Percentiles rank a stretch among this genome's conserved stretches.
Conservation (phyloP, 2,113 vertebrate genomes). For the Monarcha castaneiventris region DNA sequence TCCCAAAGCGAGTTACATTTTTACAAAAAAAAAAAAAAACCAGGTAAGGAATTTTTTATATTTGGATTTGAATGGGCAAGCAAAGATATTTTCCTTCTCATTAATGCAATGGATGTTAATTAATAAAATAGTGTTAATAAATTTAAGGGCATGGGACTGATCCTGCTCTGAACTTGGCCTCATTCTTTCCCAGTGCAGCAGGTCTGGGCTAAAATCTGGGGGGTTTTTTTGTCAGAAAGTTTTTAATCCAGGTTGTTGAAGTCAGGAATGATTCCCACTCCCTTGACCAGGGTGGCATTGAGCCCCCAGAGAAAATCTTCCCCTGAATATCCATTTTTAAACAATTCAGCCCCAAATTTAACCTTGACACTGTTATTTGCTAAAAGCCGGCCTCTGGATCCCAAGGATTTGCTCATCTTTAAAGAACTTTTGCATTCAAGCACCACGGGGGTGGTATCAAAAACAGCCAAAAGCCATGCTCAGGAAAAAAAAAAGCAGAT, state of each 20-base stretch:
- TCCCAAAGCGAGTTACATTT: not conserved
- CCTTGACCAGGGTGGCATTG: not conserved
- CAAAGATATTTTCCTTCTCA: not conserved
- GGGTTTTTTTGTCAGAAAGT: not conserved
- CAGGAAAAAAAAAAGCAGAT: not conserved
- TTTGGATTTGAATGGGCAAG: not conserved
- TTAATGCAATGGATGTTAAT: not conserved
- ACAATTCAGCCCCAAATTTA: not conserved
- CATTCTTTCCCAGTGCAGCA: not conserved
- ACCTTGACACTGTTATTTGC: not conserved
- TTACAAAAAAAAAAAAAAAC: not conserved
- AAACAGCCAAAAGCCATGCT: rapidly evolving
- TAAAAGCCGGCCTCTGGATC: not conserved
- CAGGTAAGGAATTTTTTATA: not conserved
- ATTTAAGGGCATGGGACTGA: not conserved
- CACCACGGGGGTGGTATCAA: rapidly evolving
- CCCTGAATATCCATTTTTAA: not conserved
- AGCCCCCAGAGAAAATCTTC: not conserved
- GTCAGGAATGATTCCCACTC: not conserved
- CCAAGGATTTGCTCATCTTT: not conserved
- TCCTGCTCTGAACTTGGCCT: not conserved
- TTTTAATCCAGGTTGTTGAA: not conserved
- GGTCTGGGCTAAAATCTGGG: not conserved
- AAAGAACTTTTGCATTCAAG: not conserved
- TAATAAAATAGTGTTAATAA: not conserved